Evolutionary conservation across 92 coral and sea anemone genomes (phyloP), one percentile per base, ranked within the genome.

Genomic region (Phenganax marumi): DNA sequence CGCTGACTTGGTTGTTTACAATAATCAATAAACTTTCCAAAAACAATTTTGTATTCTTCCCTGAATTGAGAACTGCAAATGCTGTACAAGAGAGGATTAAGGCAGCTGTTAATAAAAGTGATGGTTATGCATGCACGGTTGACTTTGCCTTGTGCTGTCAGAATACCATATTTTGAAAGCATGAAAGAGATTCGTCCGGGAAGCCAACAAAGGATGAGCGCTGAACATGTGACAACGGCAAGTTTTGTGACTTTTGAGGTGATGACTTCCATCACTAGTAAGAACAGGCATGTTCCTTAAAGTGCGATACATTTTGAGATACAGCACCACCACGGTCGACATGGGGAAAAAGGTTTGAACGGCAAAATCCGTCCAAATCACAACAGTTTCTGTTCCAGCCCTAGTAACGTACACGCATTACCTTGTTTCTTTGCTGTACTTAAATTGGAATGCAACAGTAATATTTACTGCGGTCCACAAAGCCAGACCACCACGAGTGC

Each of bases 1-100:
- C 68, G 68, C 13, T 23, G 68, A 62, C 68, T 7, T 5, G 68
- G 25, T 62, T 21, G 65, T 23, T 0, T 19, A 62, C 68, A 6
- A 13, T 49, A 66, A 21, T 19, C 68, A 23, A 12, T 12, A 26
- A 78, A 78, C 50, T 63, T 78, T 52, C 8, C 26, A 22, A 16
- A 48, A 10, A 60, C 47, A 3, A 60, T 26, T 33, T 78, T 43
- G 58, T 61, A 78, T 19, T 60, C 83, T 50, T 52, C 16, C 39
- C 73, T 61, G 60, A 78, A 47, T 58, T 61, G 17, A 6, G 83
- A n/a, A 19, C 39, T 61, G 60, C 18, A 78, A 10, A 78, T 48
- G 14, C 73, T 72, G 17, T 60, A 78, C 12, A 78, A 47, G 18
- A 26, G 43, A 0, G 81, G 82, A 46, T 77, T 77, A 57, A 77